Evolutionary conservation across 1,140 invertebrate genomes (phyloP).

Genomic region (Pogonomyrmex californicus): DNA sequence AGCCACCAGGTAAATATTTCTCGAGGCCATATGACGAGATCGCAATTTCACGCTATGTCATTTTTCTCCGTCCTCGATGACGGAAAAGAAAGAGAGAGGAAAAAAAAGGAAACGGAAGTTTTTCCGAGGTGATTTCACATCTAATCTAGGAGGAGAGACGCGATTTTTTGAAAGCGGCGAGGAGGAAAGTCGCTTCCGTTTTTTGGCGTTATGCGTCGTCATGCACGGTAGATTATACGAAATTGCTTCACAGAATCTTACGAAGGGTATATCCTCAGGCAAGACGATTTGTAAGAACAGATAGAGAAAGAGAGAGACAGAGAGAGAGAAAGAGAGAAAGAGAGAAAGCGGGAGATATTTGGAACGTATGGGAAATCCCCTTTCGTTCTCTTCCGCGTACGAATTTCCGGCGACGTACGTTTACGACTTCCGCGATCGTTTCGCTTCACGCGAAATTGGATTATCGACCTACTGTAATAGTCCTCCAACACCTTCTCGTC

Average conservation of each 20-base stretch:
- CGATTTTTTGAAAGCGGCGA: not conserved
- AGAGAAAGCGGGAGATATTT: not conserved
- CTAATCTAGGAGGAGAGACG: not conserved
- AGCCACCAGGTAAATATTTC: slow-evolving; percentile 83
- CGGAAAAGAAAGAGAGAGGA: not conserved
- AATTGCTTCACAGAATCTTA: not conserved
- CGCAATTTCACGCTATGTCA: slow-evolving; percentile 57
- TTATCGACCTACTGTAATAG: slow-evolving; percentile 62
- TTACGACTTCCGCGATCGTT: slow-evolving; percentile 57
- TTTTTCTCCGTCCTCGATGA: slow-evolving; percentile 52
- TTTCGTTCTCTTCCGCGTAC: slow-evolving; percentile 43
- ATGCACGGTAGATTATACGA: not conserved
- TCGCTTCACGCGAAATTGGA: slow-evolving; percentile 67
- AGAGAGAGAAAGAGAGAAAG: too few species aligned
- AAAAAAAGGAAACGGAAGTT: not conserved
- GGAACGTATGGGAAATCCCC: slow-evolving; percentile 9
- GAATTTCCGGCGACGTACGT: slow-evolving; percentile 64
- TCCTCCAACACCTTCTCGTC: slow-evolving; percentile 33
- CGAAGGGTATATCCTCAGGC: not conserved
- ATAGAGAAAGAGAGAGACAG: not conserved
- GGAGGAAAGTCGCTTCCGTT: not conserved
- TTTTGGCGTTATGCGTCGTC: not conserved
- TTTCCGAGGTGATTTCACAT: slow-evolving; percentile 1
- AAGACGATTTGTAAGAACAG: slow-evolving; percentile 24
- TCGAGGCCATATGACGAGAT: slow-evolving; percentile 46